Percentiles rank a stretch among this genome's conserved stretches.
Evolutionary conservation across 2,113 vertebrate genomes (phyloP).

Genomic region (Strix aluco): DNA sequence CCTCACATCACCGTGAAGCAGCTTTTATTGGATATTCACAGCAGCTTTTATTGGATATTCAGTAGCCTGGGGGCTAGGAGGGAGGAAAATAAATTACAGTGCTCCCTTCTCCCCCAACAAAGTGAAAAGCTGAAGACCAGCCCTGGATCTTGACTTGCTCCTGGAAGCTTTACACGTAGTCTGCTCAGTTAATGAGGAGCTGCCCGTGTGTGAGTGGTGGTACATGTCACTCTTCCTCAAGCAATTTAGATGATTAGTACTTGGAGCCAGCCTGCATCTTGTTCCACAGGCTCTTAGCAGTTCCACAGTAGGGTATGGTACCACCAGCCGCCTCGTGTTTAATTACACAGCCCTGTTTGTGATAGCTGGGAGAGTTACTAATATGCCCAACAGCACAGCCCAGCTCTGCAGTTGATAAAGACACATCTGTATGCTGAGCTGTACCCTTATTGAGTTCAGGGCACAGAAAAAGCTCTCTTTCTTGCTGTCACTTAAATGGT

Average conservation of each 20-base stretch:
- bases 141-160: not conserved
- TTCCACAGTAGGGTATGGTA: slow-evolving; percentile 21
- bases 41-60: not conserved
- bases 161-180: not conserved
- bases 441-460: not conserved
- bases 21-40: not conserved
- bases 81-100: not conserved
- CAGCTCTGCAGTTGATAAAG: slow-evolving; percentile 43
- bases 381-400: not conserved
- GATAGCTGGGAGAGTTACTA: not conserved
- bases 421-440: slow-evolving; percentile 13
- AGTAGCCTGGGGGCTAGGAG: not conserved
- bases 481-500: slow-evolving; percentile 37
- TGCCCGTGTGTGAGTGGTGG: not conserved
- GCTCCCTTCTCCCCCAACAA: not conserved
- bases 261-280: not conserved
- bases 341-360: slow-evolving; percentile 33
- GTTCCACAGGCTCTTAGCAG: not conserved
- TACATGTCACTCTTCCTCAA: not conserved
- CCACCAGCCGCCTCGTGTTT: not conserved
- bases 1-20: not conserved
- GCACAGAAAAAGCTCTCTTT: not conserved
- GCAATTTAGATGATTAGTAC: not conserved
- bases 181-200: not conserved
- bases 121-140: not conserved